Evolutionary conservation across 2,888 invertebrate species (phyloP), one percentile per base, ranked within the genome.

Genomic region (Thera obeliscata): DNA sequence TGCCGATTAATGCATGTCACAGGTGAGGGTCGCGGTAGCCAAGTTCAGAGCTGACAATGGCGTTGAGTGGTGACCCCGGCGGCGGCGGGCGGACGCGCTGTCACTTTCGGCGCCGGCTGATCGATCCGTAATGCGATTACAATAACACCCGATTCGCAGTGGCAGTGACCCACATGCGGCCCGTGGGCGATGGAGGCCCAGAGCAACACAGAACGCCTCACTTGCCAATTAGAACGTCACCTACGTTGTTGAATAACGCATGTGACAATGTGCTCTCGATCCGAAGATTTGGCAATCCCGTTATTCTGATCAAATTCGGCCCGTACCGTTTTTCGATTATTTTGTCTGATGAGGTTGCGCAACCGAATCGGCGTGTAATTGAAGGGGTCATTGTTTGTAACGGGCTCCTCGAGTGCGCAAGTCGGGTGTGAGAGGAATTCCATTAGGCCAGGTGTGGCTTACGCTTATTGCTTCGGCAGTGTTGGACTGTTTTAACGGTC

Each of bases 321-420:
- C 73, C 61, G 72, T 76, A 75, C 78, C 71, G 76, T 81, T 81
- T 83, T 82, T 82, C 76, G 76, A 82, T 86, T 83, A 82, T 86
- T 83, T 81, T 77, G 76, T 80, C 77, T 79, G 74, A 8, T 74
- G 70, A 74, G 71, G 80, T 86, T 88, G 84, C 77, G 83, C 81
- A 88, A 88, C 82, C 71, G 81, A 82, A 84, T 87, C 78, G 76
- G 78, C 75, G 76, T 82, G 82, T 85, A 82, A 87, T 85, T 83
- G 83, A 78, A 81, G 88, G 85, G 88, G 85, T 89, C 90, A 88
- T 87, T 87, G 88, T 88, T 85, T 88, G 86, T 89, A 89, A 90
- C 90, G 88, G 89, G 81, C 81, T 83, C 73, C 74, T 73, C 76
- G 78, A 78, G 82, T 81, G 74, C 69, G 81, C 78, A 56, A 35